Evolutionary conservation across 2,113 vertebrate species (phyloP).

Genomic region (Jaculus jaculus): DNA sequence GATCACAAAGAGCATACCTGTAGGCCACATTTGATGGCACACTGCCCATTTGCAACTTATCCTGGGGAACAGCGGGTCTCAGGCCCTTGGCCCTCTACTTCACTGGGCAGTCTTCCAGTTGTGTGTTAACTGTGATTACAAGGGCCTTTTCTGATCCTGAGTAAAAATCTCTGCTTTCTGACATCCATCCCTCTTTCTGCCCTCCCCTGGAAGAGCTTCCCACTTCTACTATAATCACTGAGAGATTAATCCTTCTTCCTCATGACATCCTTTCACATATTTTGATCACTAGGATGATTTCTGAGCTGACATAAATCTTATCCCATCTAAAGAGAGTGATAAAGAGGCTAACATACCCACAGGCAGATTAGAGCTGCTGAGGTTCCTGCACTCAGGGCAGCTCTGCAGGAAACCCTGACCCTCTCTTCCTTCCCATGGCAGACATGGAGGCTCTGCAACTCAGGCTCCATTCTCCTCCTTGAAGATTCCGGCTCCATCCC

Average conservation of each 20-base stretch:
- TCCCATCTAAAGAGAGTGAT: constrained; percentile 32
- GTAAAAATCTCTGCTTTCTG: neutral
- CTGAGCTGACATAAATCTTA: constrained; percentile 60
- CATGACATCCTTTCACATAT: constrained; percentile 38
- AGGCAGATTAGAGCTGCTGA: neutral
- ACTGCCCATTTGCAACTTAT: rapidly evolving
- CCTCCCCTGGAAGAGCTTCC: neutral
- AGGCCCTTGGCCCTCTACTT: neutral
- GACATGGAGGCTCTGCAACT: neutral
- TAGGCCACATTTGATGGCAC: rapidly evolving
- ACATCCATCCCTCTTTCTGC: too few species aligned
- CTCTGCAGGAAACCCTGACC: neutral
- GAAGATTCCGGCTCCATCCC: neutral
- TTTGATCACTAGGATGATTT: constrained; percentile 49
- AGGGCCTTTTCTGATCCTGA: neutral
- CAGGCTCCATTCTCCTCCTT: neutral
- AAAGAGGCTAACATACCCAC: neutral
- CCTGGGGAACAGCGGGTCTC: neutral
- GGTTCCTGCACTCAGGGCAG: neutral
- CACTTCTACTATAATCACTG: constrained; percentile 1
- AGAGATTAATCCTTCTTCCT: constrained; percentile 35
- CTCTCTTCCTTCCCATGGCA: too few species aligned
- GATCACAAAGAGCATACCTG: neutral
- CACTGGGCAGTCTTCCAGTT: rapidly evolving
- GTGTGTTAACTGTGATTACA: neutral